Evolutionary conservation across 2,797 vertebrate genomes (phyloP), one percentile per base, ranked within the genome.

Genomic region (Epinephelus coioides): DNA sequence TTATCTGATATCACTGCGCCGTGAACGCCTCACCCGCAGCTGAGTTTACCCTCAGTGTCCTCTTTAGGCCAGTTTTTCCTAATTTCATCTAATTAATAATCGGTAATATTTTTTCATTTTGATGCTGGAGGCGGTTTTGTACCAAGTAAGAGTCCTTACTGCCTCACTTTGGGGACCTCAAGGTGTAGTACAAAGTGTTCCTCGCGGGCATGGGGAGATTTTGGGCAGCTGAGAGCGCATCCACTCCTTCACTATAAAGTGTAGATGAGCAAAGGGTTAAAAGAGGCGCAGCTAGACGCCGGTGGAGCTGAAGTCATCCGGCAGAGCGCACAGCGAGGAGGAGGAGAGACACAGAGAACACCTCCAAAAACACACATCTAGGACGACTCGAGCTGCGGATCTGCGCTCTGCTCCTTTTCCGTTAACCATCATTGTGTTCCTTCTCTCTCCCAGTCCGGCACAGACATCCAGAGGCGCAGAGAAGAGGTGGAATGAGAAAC

Each of bases 191-290:
- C 17, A 12, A 49, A 60, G 46, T 27, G 4, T n/a, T 1, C 8
- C 2, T 64, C 5, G 9, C 2, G 14, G 11, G 3, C 12, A 6
- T 27, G 6, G 30, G 30, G 34, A 5, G 7, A 2, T 2, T 21
- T 21, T 13, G n/a, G 21, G 18, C 1, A 0, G 2, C 40, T 38
- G 44, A 40, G 38, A 56, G 84, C 49, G 73, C 68, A 7, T 79
- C 17, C 18, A 34, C 38, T 34, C 12, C 25, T 73, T 27, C n/a
- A 11, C 34, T 62, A 3, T 54, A 12, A 66, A 61, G 62, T 43
- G 76, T 12, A 64, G 89, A 81, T 57, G 68, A 69, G 73, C 56
- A 91, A 95, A 88, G 93, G 92, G 94, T 95, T 95, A 95, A 95
- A 83, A 86, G 88, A 94, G 91, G 92, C 92, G 92, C 93, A 90